Evolutionary conservation across 2,888 invertebrate genomes (phyloP), one percentile per base, ranked within the genome.

Genomic region (Pedicia rivosa): DNA sequence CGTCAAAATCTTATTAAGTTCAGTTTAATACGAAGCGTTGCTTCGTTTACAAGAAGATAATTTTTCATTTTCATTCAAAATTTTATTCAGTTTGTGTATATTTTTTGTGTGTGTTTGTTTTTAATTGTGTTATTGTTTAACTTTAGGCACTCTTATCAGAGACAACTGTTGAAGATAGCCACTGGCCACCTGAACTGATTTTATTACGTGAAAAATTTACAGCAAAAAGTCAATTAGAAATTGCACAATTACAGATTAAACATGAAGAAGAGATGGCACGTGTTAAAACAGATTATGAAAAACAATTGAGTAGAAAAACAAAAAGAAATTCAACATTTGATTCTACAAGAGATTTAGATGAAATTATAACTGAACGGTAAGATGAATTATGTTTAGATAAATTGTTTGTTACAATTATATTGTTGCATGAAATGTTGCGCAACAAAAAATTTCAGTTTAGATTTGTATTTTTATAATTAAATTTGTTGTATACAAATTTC

Each of bases 181-280:
- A 67, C 49, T 81, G 80, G 78, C 81, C 82, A 27, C 59, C 72
- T 41, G 82, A 83, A 60, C 64, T 83, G 45, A 65, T 80, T 36
- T 70, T 77, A 44, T 58, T 83, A 26, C 64, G 78, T 12, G 76
- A 80, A 58, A 75, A 73, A 61, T 77, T 83, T 43, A 72, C 77
- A 37, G 71, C 70, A 15, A 75, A 75, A 52, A 71, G 72, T 50
- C 69, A 71, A 52, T 55, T 62, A 41, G 66, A 74, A 54, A 68
- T 74, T 17, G 66, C 65, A 27, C 65, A 69, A 41, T 47, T 73
- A 43, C 66, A 67, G 50, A 60, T 65, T 31, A 58, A 62, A 46
- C 71, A 75, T 54, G 66, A 68, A 41, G 65, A 65, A 30, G 81
- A 82, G 61, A 62, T 62, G 62, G 56, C 60, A 40, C 58, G 59